These are phyloP conservation scores for Mystacornis crossleyi DNA, from an alignment of 2,113 vertebrate species.

Conservation along the genomic window DNA sequence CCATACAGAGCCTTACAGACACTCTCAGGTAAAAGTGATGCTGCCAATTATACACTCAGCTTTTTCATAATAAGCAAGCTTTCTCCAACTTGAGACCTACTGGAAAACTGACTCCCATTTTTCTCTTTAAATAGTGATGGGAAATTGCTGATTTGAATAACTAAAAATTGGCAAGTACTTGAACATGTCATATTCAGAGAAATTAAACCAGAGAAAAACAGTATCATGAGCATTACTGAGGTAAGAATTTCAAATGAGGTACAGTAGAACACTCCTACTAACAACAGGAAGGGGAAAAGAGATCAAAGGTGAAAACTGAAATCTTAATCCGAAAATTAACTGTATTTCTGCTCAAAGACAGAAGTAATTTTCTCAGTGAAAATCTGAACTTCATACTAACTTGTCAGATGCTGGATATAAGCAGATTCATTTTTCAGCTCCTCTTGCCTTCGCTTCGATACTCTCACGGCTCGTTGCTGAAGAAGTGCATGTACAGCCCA, in stretches of 20 bases:
- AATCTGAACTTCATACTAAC: slow-evolving; percentile 64
- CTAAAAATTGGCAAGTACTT: neutral
- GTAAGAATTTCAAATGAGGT: neutral
- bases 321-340: neutral
- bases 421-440: slow-evolving; percentile 79
- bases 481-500: slow-evolving; percentile 80
- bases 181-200: neutral
- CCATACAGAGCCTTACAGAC: neutral
- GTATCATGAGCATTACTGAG: neutral
- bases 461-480: slow-evolving; percentile 73
- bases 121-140: neutral
- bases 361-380: neutral
- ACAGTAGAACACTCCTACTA: neutral
- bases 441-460: slow-evolving; percentile 80
- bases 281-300: neutral
- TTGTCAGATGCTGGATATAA: slow-evolving; percentile 77
- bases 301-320: neutral
- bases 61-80: neutral
- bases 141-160: neutral
- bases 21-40: neutral
- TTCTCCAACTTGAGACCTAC: neutral
- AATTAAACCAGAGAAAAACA: neutral
- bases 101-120: neutral
- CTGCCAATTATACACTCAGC: neutral
- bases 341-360: neutral